Conservation (phyloP, 2,888 invertebrate species). For the Nomada ruficornis region DNA sequence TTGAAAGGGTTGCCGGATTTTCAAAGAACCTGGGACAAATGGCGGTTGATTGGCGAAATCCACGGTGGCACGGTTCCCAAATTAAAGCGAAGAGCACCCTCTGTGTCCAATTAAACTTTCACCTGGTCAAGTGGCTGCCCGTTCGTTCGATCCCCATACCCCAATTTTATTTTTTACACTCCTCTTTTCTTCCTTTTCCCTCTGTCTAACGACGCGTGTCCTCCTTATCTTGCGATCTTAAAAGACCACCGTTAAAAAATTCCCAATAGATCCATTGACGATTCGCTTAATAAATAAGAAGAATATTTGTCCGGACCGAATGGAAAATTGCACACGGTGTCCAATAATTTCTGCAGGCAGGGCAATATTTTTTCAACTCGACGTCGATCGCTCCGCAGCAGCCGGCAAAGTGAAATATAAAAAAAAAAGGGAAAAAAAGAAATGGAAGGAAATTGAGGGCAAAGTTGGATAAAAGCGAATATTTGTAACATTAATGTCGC, state of each 20-base stretch:
- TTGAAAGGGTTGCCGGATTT: conserved; percentile 18
- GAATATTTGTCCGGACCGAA: too few species aligned
- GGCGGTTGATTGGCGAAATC: conserved; percentile 47
- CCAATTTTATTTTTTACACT: neutral
- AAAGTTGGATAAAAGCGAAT: conserved; percentile 9
- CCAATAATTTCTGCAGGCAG: too few species aligned
- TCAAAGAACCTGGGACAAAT: conserved; percentile 39
- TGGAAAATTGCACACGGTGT: too few species aligned
- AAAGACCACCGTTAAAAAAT: too few species aligned
- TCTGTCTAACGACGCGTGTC: neutral
- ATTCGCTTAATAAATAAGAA: too few species aligned
- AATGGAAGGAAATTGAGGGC: neutral
- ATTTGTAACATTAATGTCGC: conserved; percentile 23
- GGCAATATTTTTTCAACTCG: too few species aligned
- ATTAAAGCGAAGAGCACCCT: conserved; percentile 41
- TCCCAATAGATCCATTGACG: too few species aligned
- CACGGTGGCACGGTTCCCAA: conserved; percentile 30
- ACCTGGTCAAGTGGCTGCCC: conserved; percentile 38
- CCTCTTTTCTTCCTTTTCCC: neutral
- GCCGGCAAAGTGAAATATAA: too few species aligned
- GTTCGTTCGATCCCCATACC: conserved; percentile 4
- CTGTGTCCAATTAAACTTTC: conserved; percentile 47
- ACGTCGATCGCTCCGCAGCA: too few species aligned
- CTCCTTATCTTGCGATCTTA: neutral
- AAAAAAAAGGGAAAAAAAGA: neutral